Evolutionary conservation across 2,888 invertebrate species (phyloP), one percentile per base, ranked within the genome.

Genomic region (Schizotus pectinicornis): DNA sequence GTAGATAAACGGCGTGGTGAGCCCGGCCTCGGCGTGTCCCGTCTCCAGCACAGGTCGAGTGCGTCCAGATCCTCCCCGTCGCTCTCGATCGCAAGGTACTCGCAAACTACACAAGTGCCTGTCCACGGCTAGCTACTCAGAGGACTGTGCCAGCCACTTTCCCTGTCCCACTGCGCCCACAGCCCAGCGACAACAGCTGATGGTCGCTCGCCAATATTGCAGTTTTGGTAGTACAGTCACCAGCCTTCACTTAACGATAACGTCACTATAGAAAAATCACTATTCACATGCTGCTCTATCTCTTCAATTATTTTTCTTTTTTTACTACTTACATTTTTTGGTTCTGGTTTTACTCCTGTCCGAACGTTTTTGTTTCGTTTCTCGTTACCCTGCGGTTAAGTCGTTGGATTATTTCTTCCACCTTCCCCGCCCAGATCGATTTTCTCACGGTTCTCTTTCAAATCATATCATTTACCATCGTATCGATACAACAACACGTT

Each of bases 31-130:
- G 47, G 61, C 52, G 55, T 50, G 73, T 79, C 78, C 76, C 65
- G 63, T 61, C 66, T 45, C 67, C 66, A 66, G 68, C 61, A 68
- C 65, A 62, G 73, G 76, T 59, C 77, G 80, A 72, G 74, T 76
- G 71, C 76, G 83, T 73, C 80, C 81, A 73, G 88, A 88, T 74
- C 83, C 85, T 70, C 87, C 91, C 81, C 89, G 91, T 80, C 90
- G 93, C 81, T 91, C 92, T 81, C 91, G 93, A 84, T 92, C 92
- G 82, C 95, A 95, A 92, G 95, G 94, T 92, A 94, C 92, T 87
- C 89, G 90, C 85, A 90, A 90, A 86, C 90, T 92, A 84, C 91
- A 91, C 88, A 92, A 92, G 88, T 92, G 92, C 87, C 89, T 91
- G 83, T 91, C 91, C 83, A 90, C 92, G 79, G 90, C 91, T 83